phyloP scores from a whole-genome alignment of 2,113 vertebrate species.

The Leucosticte australis region DNA sequence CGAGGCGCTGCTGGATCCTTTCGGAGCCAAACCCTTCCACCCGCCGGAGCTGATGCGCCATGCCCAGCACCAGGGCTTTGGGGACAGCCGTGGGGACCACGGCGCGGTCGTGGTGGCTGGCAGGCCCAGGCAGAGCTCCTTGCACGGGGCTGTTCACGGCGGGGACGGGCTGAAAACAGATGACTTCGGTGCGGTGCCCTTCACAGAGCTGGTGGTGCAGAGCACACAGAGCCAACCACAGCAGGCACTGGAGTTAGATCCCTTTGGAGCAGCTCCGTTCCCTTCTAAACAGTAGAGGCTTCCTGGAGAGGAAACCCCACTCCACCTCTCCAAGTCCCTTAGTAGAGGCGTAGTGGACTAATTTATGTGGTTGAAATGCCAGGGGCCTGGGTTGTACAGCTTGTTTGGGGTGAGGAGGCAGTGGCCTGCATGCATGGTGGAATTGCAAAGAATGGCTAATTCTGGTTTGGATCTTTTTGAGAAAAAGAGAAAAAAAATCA shows the following conservation, averaged over 20 bases:
- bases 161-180: slow-evolving; percentile 81
- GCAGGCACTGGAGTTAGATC: slow-evolving; percentile 84
- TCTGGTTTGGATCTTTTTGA: not conserved
- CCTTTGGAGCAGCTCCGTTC: slow-evolving; percentile 96
- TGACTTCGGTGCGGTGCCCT: slow-evolving; percentile 94
- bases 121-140: slow-evolving; percentile 76
- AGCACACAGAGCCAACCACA: slow-evolving; percentile 69
- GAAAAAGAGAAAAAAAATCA: not conserved
- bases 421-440: not conserved
- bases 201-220: slow-evolving; percentile 86
- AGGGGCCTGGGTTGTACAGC: not conserved
- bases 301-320: not conserved
- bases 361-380: not conserved
- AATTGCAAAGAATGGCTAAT: not conserved
- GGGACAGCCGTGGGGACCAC: slow-evolving; percentile 76
- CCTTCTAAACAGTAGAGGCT: slow-evolving; percentile 89
- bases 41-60: slow-evolving; percentile 79
- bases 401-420: not conserved
- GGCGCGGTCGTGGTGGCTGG: slow-evolving; percentile 46
- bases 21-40: slow-evolving; percentile 92
- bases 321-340: not conserved
- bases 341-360: not conserved
- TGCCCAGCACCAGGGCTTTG: slow-evolving; percentile 78
- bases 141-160: slow-evolving; percentile 66
- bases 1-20: slow-evolving; percentile 84